A percentile compares a stretch with the other conserved stretches of the same genome.
phyloP scores from a whole-genome alignment of 2,797 vertebrate genomes.

The Rhabdomys pumilio region DNA sequence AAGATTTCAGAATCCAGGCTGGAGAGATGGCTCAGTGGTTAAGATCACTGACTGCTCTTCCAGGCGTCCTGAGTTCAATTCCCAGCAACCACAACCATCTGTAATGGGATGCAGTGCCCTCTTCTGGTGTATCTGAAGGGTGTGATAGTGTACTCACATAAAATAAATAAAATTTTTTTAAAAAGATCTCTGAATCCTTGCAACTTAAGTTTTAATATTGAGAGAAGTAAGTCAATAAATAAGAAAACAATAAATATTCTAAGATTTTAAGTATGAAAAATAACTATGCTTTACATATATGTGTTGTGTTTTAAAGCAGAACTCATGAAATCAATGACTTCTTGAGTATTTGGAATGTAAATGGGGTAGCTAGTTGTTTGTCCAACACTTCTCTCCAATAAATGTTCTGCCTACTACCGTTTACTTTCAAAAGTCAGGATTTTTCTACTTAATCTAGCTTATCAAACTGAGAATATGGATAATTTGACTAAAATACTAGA shows the following conservation, averaged over 20 bases:
- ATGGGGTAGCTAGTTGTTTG: not conserved
- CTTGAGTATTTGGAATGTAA: conserved; percentile 28
- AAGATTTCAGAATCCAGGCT: not conserved
- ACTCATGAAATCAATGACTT: conserved; percentile 43
- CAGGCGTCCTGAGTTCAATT: no score
- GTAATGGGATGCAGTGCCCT: no score
- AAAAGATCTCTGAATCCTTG: not conserved
- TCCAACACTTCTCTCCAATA: not conserved
- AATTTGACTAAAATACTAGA: not conserved
- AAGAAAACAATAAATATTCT: not conserved
- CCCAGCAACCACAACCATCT: no score
- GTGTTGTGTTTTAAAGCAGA: conserved; percentile 41
- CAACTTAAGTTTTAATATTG: conserved; percentile 25
- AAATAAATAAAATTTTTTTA: no score
- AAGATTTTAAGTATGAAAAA: conserved; percentile 53
- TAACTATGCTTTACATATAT: conserved; percentile 17
- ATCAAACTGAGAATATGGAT: conserved; percentile 2
- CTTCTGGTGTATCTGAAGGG: no score
- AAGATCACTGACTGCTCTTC: no score
- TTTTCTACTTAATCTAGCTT: conserved; percentile 50
- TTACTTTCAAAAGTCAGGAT: conserved; percentile 27
- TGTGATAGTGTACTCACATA: no score
- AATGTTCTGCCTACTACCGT: not conserved
- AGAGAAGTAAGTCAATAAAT: conserved; percentile 9
- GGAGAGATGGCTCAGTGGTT: no score